phyloP scores from a whole-genome alignment of 1,140 invertebrate genomes.

The Ladona fulva region DNA sequence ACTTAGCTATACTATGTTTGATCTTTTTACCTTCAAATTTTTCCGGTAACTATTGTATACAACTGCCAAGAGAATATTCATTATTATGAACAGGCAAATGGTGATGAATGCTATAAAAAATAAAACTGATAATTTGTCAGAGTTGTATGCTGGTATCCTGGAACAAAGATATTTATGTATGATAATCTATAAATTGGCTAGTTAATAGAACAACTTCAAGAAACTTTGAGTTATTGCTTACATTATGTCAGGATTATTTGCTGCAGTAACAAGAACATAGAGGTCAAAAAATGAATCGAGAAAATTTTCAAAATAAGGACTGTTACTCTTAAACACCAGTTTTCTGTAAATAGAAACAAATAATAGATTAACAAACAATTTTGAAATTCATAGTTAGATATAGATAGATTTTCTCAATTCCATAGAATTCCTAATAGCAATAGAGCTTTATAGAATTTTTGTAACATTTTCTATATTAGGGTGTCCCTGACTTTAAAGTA shows the following conservation, averaged over 20 bases:
- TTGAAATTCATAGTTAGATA: too few relatives aligned
- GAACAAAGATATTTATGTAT: conserved; percentile 16
- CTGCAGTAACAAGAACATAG: conserved; percentile 45
- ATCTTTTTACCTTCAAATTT: conserved; percentile 39
- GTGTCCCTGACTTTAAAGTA: too few relatives aligned
- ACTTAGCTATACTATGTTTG: too few relatives aligned
- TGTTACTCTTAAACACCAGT: not conserved
- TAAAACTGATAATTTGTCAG: conserved; percentile 37
- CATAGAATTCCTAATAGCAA: too few relatives aligned
- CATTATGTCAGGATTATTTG: conserved; percentile 48
- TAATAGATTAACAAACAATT: too few relatives aligned
- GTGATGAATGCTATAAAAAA: conserved; percentile 43
- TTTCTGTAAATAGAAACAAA: too few relatives aligned
- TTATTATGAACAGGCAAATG: conserved; percentile 44
- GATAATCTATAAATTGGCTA: not conserved
- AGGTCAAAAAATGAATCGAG: conserved; percentile 41
- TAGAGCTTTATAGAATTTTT: too few relatives aligned
- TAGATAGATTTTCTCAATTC: too few relatives aligned
- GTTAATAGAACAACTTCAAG: not conserved
- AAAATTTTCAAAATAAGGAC: conserved; percentile 39
- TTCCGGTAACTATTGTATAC: conserved; percentile 46
- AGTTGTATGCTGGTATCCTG: conserved; percentile 44
- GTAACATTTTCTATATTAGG: too few relatives aligned
- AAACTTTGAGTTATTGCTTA: conserved; percentile 30
- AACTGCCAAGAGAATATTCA: conserved; percentile 45